Evolutionary conservation across 2,797 vertebrate species (phyloP).

Genomic region (Sylvia borin): DNA sequence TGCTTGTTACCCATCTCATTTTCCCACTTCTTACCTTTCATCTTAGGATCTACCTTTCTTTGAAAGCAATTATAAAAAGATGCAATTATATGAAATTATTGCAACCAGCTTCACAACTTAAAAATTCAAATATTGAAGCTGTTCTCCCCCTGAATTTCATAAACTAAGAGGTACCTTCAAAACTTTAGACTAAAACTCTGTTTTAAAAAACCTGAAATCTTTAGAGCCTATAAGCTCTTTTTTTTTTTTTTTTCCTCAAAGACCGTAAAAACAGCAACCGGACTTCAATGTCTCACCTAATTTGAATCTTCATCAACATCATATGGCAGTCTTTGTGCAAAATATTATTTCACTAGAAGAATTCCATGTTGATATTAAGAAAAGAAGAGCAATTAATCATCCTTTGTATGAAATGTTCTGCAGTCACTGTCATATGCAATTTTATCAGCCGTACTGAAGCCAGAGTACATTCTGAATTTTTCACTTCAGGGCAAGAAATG

Average conservation of each 20-base stretch:
- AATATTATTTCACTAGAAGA: constrained; percentile 14
- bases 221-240: neutral
- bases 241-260: neutral
- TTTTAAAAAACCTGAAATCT: neutral
- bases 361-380: constrained; percentile 9
- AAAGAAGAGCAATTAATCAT: constrained; percentile 60
- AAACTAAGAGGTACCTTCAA: neutral
- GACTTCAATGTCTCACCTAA: neutral
- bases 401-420: constrained; percentile 26
- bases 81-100: neutral
- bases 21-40: neutral
- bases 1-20: neutral
- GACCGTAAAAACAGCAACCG: neutral
- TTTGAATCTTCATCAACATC: constrained; percentile 34
- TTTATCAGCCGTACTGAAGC: constrained; percentile 45
- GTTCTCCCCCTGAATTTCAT: neutral
- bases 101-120: neutral
- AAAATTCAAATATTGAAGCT: neutral
- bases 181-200: neutral
- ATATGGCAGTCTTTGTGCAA: neutral
- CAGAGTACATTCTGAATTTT: constrained; percentile 40
- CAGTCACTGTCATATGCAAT: constrained; percentile 43
- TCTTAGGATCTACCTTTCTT: neutral
- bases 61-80: neutral
- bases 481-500: constrained; percentile 20